Evolutionary conservation across 2,888 invertebrate genomes (phyloP).

Genomic region (Eupithecia subumbrata): DNA sequence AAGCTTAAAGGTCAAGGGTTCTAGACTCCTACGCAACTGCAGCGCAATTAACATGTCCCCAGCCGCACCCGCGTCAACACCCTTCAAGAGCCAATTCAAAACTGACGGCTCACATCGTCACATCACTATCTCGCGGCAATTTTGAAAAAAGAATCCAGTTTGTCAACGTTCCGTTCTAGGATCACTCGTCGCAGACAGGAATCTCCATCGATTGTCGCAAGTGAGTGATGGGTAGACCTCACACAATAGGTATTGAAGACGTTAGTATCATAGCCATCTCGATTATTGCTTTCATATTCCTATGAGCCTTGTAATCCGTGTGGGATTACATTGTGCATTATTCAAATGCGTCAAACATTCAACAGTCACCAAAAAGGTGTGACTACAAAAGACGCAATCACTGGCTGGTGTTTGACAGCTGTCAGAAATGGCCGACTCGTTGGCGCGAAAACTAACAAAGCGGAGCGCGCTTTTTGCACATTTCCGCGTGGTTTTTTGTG

Average conservation of each 20-base stretch:
- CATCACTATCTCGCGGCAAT: constrained; percentile 63
- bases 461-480: constrained; percentile 63
- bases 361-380: constrained; percentile 55
- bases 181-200: constrained; percentile 74
- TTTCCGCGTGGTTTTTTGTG: constrained; percentile 68
- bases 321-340: constrained; percentile 75
- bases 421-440: constrained; percentile 75
- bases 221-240: constrained; percentile 71
- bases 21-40: constrained; percentile 56
- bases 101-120: constrained; percentile 76
- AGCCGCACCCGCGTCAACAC: constrained; percentile 74
- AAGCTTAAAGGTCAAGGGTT: constrained; percentile 41
- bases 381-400: constrained; percentile 71
- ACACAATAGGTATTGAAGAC: constrained; percentile 80
- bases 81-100: constrained; percentile 72
- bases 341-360: constrained; percentile 63
- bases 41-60: constrained; percentile 78
- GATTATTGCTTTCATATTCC: constrained; percentile 74
- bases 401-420: constrained; percentile 77
- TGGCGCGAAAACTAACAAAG: constrained; percentile 79
- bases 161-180: constrained; percentile 70
- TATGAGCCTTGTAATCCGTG: constrained; percentile 72
- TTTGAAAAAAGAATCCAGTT: constrained; percentile 58
- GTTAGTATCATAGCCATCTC: constrained; percentile 73
- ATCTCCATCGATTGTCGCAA: constrained; percentile 72